These are phyloP conservation scores for Drosophila phalerata DNA, from an alignment of 2,888 invertebrate species.

Conservation along the genomic window DNA sequence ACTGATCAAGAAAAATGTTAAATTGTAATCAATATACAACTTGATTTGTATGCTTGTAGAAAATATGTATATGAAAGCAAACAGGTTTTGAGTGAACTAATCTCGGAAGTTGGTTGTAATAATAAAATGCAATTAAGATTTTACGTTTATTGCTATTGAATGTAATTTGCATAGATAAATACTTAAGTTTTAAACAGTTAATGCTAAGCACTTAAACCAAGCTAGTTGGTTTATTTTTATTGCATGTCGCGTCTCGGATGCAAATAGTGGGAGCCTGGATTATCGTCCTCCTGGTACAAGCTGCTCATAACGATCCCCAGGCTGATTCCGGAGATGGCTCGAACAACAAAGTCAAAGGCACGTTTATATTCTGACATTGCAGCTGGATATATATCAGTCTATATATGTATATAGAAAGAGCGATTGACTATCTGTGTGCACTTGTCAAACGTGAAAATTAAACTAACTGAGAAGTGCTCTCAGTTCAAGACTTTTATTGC, in stretches of 20 bases:
- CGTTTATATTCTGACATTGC: conserved; percentile 41
- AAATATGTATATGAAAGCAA: neutral
- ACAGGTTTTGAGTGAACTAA: neutral
- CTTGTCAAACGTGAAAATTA: conserved; percentile 21
- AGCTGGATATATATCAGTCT: conserved; percentile 4
- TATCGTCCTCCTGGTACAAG: conserved; percentile 55
- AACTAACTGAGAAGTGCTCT: conserved; percentile 32
- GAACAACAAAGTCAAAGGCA: conserved; percentile 19
- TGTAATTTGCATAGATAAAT: conserved; percentile 11
- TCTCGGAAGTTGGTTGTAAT: neutral
- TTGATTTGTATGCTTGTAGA: neutral
- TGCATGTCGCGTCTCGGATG: conserved; percentile 62
- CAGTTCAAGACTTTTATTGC: conserved; percentile 40
- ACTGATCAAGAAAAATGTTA: conserved; percentile 13
- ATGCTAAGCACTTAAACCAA: conserved; percentile 5
- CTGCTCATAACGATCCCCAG: conserved; percentile 57
- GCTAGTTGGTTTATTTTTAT: conserved; percentile 7
- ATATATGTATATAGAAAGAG: too few relatives aligned
- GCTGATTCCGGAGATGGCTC: conserved; percentile 40
- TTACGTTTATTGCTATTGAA: neutral
- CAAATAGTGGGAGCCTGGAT: conserved; percentile 59
- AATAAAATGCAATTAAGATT: neutral
- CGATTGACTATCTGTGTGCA: conserved; percentile 13
- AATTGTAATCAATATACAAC: conserved; percentile 2
- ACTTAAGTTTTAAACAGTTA: conserved; percentile 8